phyloP scores from a whole-genome alignment of 2,113 vertebrate species.

The Elephas maximus region DNA sequence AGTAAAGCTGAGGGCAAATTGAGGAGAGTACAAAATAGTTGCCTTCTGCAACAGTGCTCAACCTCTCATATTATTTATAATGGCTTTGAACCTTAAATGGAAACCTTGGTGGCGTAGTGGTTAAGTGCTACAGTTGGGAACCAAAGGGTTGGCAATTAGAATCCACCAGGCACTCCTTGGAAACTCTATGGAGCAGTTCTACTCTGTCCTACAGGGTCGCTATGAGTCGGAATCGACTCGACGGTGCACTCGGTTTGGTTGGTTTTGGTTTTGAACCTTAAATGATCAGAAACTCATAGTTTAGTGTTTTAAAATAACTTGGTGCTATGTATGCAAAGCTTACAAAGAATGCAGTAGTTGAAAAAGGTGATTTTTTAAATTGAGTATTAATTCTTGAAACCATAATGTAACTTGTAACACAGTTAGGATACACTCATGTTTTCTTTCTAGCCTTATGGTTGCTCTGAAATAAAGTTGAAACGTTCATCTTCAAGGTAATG shows the following conservation, averaged over 20 bases:
- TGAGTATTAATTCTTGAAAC: conserved; percentile 18
- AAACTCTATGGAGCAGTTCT: too few species aligned
- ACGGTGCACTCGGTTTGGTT: too few species aligned
- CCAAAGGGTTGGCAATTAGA: too few species aligned
- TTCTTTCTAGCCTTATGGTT: conserved; percentile 28
- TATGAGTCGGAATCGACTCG: too few species aligned
- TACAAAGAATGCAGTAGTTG: conserved; percentile 2
- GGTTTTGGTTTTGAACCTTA: not conserved
- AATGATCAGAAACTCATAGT: conserved; percentile 29
- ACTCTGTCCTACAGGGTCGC: too few species aligned
- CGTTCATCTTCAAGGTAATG: conserved; percentile 47
- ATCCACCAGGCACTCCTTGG: too few species aligned
- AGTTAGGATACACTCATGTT: not conserved
- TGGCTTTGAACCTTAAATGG: not conserved
- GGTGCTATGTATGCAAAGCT: not conserved
- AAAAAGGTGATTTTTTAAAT: not conserved
- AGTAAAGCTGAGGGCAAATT: not conserved
- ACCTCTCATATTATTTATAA: conserved; percentile 8
- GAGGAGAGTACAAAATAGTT: not conserved
- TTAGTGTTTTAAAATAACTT: not conserved
- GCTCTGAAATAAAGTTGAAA: conserved; percentile 21
- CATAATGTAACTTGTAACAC: conserved; percentile 19
- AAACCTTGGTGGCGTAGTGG: too few species aligned
- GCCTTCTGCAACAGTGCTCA: not conserved
- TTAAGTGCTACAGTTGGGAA: too few species aligned